Evolutionary conservation across 2,797 vertebrate genomes (phyloP).

Genomic region (Gila robusta): DNA sequence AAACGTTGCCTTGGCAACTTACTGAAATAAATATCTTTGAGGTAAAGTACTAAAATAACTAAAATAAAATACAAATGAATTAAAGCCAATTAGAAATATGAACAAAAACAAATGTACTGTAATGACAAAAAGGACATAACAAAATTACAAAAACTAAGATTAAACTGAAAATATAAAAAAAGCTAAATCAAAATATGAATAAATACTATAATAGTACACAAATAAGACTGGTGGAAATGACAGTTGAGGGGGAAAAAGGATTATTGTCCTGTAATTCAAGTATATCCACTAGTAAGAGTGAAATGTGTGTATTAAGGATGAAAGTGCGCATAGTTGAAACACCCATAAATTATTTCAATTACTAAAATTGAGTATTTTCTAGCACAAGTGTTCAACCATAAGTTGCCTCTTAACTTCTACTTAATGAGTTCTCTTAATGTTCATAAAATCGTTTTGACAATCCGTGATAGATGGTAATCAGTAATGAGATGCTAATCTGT

Average conservation of each 20-base stretch:
- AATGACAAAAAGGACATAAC: not conserved
- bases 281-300: not conserved
- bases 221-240: not conserved
- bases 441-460: conserved; percentile 12
- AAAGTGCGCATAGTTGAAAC: not conserved
- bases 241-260: not conserved
- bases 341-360: not conserved
- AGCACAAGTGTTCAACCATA: not conserved
- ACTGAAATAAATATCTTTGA: not conserved
- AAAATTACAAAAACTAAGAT: not conserved
- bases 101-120: not conserved
- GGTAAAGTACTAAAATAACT: not conserved
- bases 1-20: not conserved
- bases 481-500: conserved; percentile 10
- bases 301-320: not conserved
- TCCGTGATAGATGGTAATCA: not conserved
- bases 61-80: not conserved
- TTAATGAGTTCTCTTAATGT: conserved; percentile 22
- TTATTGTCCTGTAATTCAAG: not conserved
- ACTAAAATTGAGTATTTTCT: not conserved
- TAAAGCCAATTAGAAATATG: not conserved
- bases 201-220: not conserved
- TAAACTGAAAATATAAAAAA: not conserved
- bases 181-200: not conserved
- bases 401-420: conserved; percentile 4